phyloP scores from a whole-genome alignment of 2,888 invertebrate species.

The Cataglyphis livida region DNA sequence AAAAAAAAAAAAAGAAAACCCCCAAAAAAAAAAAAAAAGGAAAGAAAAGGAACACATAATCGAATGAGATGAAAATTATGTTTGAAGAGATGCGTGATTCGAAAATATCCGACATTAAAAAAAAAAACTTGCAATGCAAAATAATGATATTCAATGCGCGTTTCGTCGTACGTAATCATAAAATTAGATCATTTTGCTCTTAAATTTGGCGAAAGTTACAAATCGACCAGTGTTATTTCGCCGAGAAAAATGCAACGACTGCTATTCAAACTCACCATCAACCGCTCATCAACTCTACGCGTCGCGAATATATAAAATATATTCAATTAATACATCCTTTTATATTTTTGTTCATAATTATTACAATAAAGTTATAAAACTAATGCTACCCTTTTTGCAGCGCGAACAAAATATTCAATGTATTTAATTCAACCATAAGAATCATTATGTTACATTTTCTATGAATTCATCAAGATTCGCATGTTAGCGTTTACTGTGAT shows the following conservation, averaged over 20 bases:
- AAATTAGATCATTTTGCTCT: neutral
- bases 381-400: neutral
- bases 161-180: neutral
- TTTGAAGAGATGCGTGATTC: neutral
- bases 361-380: neutral
- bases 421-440: neutral
- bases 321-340: neutral
- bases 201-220: neutral
- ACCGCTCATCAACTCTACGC: constrained; percentile 15
- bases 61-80: neutral
- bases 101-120: neutral
- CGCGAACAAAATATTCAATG: neutral
- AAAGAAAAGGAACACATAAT: neutral
- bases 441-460: neutral
- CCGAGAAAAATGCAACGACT: constrained; percentile 14
- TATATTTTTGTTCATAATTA: neutral
- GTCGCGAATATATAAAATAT: neutral
- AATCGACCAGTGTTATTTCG: neutral
- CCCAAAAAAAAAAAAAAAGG: neutral
- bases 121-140: neutral
- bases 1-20: neutral
- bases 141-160: neutral
- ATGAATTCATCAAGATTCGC: neutral
- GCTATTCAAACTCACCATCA: constrained; percentile 9
- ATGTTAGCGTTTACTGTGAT: neutral